Evolutionary conservation across 2,113 vertebrate genomes (phyloP).

Genomic region (Crotophaga sulcirostris): DNA sequence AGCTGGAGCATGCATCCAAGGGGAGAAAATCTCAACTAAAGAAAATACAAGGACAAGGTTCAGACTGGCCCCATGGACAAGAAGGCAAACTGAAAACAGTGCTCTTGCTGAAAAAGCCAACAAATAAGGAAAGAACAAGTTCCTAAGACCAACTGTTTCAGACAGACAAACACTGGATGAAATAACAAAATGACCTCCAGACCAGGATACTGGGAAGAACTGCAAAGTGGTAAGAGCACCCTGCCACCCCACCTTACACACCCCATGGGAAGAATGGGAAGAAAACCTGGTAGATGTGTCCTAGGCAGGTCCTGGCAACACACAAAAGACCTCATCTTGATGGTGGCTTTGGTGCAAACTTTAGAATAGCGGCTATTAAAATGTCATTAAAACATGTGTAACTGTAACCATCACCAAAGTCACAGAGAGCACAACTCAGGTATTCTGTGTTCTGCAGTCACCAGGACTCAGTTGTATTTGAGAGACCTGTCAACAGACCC

Average conservation of each 20-base stretch:
- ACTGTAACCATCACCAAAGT: background rate
- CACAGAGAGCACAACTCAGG: background rate
- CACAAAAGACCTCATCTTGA: background rate
- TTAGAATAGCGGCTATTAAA: background rate
- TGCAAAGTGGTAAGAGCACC: background rate
- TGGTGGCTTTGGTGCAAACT: background rate
- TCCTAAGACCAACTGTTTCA: background rate
- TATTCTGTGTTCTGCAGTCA: background rate
- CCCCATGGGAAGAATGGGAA: fast-evolving
- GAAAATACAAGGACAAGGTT: background rate
- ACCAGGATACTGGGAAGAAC: background rate
- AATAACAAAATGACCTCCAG: background rate
- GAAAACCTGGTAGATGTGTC: background rate
- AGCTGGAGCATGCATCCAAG: background rate
- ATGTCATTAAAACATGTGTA: background rate
- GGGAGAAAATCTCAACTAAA: background rate
- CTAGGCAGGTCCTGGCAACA: background rate
- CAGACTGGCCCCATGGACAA: background rate
- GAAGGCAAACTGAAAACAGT: background rate
- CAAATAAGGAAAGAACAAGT: background rate
- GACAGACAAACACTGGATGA: background rate
- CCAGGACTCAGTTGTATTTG: background rate
- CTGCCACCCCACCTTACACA: background rate
- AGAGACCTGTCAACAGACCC: background rate
- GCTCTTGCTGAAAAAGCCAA: background rate